These are phyloP conservation scores for Lepidotrigona ventralis DNA, from an alignment of 1,140 invertebrate species.

Conservation along the genomic window DNA sequence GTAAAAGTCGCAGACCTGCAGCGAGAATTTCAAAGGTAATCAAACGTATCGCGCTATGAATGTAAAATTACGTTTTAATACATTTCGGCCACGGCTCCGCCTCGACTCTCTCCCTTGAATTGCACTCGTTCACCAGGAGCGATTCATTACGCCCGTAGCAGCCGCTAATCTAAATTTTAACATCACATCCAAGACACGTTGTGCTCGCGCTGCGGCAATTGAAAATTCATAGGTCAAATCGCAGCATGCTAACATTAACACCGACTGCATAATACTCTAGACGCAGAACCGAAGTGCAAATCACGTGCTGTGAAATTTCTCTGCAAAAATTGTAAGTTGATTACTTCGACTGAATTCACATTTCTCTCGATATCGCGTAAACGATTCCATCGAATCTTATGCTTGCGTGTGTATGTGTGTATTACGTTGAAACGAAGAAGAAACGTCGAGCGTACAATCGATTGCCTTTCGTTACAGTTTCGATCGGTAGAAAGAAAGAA, in stretches of 20 bases:
- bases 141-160: background rate
- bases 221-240: too few species aligned
- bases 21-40: background rate
- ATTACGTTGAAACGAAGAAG: background rate
- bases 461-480: background rate
- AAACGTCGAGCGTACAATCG: too few species aligned
- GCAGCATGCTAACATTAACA: too few species aligned
- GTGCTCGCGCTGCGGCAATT: background rate
- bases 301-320: background rate
- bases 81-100: background rate
- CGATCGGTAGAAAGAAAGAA: background rate
- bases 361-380: too few species aligned
- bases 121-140: background rate
- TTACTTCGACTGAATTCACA: background rate
- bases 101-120: background rate
- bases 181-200: background rate
- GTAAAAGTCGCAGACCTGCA: background rate
- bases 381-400: background rate
- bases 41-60: background rate
- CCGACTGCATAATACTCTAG: too few species aligned
- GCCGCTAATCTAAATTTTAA: constrained; percentile 10
- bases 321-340: background rate
- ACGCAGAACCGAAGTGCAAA: background rate
- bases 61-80: constrained; percentile 1
- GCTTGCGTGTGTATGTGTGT: background rate